Evolutionary conservation across 1,140 invertebrate genomes (phyloP).

Genomic region (Brachionus plicatilis): DNA sequence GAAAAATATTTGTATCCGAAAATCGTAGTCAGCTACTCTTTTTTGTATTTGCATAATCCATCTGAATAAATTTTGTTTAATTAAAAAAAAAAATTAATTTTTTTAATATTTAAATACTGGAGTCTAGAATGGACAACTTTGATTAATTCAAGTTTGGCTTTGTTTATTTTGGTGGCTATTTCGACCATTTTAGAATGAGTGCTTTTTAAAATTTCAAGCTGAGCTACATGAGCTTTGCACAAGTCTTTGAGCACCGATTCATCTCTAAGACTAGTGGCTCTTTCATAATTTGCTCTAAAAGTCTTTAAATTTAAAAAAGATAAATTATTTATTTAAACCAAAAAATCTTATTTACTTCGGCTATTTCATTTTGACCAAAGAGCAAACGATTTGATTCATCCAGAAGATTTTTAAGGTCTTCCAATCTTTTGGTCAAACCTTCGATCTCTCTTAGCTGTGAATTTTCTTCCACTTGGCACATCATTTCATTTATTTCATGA

Average conservation of each 20-base stretch:
- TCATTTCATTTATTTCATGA: neutral
- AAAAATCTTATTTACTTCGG: neutral
- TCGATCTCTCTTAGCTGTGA: constrained; percentile 21
- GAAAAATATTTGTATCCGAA: constrained; percentile 28
- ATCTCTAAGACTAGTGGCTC: constrained; percentile 4
- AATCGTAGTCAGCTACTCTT: constrained; percentile 3
- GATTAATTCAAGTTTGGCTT: constrained; percentile 28
- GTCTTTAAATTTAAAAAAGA: neutral
- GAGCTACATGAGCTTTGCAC: constrained; percentile 8
- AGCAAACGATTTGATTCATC: neutral
- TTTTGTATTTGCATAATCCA: constrained; percentile 36
- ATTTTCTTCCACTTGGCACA: neutral
- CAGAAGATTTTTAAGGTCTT: constrained; percentile 2
- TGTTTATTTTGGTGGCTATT: constrained; percentile 13
- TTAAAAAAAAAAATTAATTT: neutral
- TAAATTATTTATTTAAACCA: neutral
- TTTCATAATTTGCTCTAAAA: constrained; percentile 2
- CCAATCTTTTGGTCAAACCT: constrained; percentile 11
- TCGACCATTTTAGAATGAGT: constrained; percentile 28
- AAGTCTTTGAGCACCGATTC: constrained; percentile 26
- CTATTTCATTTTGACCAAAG: constrained; percentile 4
- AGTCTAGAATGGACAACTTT: constrained; percentile 30
- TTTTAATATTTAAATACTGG: neutral
- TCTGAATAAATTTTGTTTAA: neutral
- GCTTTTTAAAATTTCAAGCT: constrained; percentile 13